Conservation (phyloP, 2,113 vertebrate species). For the Limnothrissa miodon region DNA sequence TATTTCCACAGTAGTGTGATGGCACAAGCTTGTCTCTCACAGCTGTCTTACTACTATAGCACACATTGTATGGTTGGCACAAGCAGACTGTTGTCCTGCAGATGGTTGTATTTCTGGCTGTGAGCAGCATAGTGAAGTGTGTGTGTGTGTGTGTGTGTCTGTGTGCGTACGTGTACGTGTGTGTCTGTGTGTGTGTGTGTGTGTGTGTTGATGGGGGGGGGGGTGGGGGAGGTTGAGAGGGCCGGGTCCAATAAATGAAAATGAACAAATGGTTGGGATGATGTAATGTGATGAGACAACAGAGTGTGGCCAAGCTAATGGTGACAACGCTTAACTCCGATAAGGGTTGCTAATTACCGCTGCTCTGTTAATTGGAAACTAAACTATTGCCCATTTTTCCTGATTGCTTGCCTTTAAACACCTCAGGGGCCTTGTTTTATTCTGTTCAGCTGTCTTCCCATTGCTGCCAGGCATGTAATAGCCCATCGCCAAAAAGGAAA, state of each 20-base stretch:
- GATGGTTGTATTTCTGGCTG: constrained; percentile 15
- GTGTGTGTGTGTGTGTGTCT: too few species aligned
- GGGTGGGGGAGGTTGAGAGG: neutral
- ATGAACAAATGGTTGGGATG: neutral
- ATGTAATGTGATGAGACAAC: constrained; percentile 15
- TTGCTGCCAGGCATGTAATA: neutral
- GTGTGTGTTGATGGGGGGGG: too few species aligned
- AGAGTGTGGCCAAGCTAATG: neutral
- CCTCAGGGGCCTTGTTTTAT: neutral
- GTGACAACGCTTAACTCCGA: neutral
- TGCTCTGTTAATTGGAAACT: neutral
- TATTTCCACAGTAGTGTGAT: neutral
- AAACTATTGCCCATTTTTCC: neutral
- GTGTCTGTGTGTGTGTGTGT: too few species aligned
- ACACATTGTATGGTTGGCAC: neutral
- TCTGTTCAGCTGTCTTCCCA: neutral
- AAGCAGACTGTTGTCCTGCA: constrained; percentile 1
- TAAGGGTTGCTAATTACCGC: neutral
- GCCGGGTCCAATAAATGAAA: neutral
- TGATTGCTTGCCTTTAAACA: neutral
- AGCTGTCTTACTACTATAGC: neutral
- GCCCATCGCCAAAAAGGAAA: neutral
- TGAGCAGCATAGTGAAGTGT: neutral
- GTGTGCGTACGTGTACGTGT: too few species aligned
- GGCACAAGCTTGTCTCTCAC: neutral